Evolutionary conservation across 2,113 vertebrate species (phyloP).

Genomic region (Ammodytes marinus): DNA sequence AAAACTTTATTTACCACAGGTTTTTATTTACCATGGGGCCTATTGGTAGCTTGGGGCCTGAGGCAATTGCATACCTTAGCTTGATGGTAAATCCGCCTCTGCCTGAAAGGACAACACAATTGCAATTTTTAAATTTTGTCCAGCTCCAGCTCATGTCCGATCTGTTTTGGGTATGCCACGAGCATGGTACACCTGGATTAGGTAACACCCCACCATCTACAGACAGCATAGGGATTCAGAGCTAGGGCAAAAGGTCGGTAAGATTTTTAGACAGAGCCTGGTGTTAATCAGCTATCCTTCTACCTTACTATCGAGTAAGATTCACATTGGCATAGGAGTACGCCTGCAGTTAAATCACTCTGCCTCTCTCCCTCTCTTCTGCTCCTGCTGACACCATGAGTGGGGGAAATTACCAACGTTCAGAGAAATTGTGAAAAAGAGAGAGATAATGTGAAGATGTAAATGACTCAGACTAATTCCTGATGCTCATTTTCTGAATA

Average conservation of each 20-base stretch:
- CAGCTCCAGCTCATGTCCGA: conserved; percentile 1
- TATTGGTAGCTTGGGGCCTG: too few species aligned
- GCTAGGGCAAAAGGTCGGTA: conserved; percentile 62
- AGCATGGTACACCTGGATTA: conserved; percentile 22
- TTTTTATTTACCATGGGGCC: too few species aligned
- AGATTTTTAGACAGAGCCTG: conserved; percentile 59
- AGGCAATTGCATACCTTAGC: too few species aligned
- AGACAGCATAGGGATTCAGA: conserved; percentile 28
- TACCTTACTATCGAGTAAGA: conserved; percentile 58
- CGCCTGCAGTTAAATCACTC: conserved; percentile 46
- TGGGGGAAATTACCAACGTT: conserved; percentile 43
- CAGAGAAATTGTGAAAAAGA: conserved; percentile 7
- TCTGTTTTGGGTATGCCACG: too few species aligned
- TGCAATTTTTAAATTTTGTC: conserved; percentile 65
- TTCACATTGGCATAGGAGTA: conserved; percentile 46
- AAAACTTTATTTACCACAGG: too few species aligned
- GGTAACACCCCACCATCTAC: background rate
- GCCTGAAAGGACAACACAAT: conserved; percentile 47
- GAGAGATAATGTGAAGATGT: conserved; percentile 36
- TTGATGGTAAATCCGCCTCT: too few species aligned
- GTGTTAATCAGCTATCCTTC: conserved; percentile 72
- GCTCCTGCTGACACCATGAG: conserved; percentile 45
- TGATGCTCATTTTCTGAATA: conserved; percentile 53
- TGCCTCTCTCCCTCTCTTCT: conserved; percentile 4
- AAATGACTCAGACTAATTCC: conserved; percentile 64